Base-by-base conservation (phyloP, 2,113 vertebrate species). In the Atlantisia rogersi region DNA sequence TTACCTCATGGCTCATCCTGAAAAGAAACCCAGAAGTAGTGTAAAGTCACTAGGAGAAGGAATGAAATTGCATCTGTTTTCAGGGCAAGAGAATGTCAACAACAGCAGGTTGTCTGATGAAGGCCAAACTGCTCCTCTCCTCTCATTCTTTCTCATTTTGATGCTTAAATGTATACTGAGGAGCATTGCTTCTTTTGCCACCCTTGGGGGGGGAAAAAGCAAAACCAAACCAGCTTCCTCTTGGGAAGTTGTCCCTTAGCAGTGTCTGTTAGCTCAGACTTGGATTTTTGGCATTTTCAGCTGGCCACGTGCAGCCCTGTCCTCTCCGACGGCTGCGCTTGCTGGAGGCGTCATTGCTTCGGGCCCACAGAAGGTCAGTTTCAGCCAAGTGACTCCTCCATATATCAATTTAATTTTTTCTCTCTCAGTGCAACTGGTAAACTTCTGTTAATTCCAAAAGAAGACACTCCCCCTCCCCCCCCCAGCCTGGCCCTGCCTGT, bases 241-340 rank as follows among this genome's bases (percentile, higher is more conserved):
- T 17, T 24, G 50, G 35, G 65, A 60, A 65, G 26, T 7, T 56
- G 29, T 46, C 12, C 40, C 25, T 80, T 21, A 21, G 63, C 50
- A 37, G 15, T 11, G 13, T 32, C 31, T 64, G 39, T 81, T 44
- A 22, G 22, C 53, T 78, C 18, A 46, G 19, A 14, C 39, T 39
- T n/a, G 26, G 0, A 5, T 76, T 71, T 70, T n/a, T 35, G 17
- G 62, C 60, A 11, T 11, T 68, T 86, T 88, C 2, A 5, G 10
- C 15, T 2, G 3, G 14, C n/a, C 29, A 9, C 0, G 0, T 55
- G 17, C 53, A 85, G 29, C 60, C 26, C 31, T 28, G 1, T 32
- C 20, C n/a, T 74, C n/a, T 55, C 48, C 2, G 19, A 5, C 28
- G 88, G 50, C 35, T 85, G 81, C 28, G 6, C 26, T 76, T 75